A percentile compares a stretch with the other conserved stretches of the same genome.
Conservation (phyloP, 2,797 vertebrate genomes). For the Microctenopoma stevenorrisi region DNA sequence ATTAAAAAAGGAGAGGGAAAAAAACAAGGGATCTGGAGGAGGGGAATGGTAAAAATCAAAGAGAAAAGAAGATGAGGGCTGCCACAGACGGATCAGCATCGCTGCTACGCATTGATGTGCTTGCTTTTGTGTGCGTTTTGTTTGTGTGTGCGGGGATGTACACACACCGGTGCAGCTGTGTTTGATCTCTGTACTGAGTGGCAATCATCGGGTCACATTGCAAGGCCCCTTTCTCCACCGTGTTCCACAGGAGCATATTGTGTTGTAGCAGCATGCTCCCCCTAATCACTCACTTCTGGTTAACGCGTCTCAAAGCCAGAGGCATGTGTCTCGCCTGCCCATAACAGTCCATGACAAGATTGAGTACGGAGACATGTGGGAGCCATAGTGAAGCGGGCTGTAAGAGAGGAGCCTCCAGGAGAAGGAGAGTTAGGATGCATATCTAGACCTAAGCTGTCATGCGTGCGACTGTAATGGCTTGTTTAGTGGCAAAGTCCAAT, state of each 20-base stretch:
- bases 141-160: constrained; percentile 44
- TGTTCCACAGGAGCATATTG: constrained; percentile 71
- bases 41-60: constrained; percentile 82
- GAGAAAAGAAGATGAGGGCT: constrained; percentile 80
- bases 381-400: constrained; percentile 75
- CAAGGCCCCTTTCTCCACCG: constrained; percentile 61
- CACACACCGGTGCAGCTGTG: constrained; percentile 51
- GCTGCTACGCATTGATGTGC: constrained; percentile 70
- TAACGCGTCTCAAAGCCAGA: constrained; percentile 80
- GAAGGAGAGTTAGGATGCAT: constrained; percentile 83
- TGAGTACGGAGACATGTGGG: constrained; percentile 77
- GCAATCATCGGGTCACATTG: constrained; percentile 80
- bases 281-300: constrained; percentile 82
- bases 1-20: constrained; percentile 78
- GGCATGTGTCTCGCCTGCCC: constrained; percentile 79
- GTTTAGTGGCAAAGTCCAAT: constrained; percentile 92
- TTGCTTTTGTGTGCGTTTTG: constrained; percentile 64
- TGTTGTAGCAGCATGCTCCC: constrained; percentile 72
- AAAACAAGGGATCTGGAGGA: constrained; percentile 82
- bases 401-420: constrained; percentile 77
- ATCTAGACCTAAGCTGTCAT: constrained; percentile 88
- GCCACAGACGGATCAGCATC: constrained; percentile 82
- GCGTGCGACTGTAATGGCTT: constrained; percentile 89
- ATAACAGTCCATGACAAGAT: constrained; percentile 77
- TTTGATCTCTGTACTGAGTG: constrained; percentile 75